Base-by-base conservation (phyloP, 2,797 vertebrate genomes). In the Xerus rutilus region DNA sequence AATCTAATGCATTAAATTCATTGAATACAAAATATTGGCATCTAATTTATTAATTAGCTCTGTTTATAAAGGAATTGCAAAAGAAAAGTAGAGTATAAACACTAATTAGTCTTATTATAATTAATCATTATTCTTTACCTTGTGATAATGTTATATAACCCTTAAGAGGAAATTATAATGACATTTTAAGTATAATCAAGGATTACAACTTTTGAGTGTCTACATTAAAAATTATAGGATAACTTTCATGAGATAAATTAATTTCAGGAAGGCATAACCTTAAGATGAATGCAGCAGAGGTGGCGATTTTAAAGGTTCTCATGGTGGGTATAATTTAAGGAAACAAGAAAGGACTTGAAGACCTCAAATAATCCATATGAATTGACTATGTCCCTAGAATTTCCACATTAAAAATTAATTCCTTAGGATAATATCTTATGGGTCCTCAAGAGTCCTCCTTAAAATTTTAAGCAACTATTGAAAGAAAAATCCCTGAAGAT, bases 41-140 rank as follows among this genome's bases (percentile, higher is more conserved):
- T 82, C 67, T 92, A 59, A 85, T 76, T 74, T 96, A 95, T 96
- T 86, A 96, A 94, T 95, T 92, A 95, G 54, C 79, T 96, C 47
- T 96, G 67, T 93, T 96, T 94, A 81, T 87, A 94, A 89, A 96
- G 62, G n/a, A 96, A 90, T 86, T 93, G 3, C 7, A 81, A 79
- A 25, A 87, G 70, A 82, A 89, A 95, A 59, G 62, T 43, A 86
- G 54, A 94, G 47, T 78, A 67, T 85, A 94, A 95, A 89, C 84
- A 85, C 47, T 81, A 94, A 79, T 94, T 95, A 94, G 69, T 70
- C n/a, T 77, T 57, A 74, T 70, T 85, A 93, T 73, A 89, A 96
- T 81, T 82, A 77, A 88, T 89, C 67, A 91, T 62, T 74, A 78
- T 59, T 72, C 25, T 81, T 89, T 89, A 84, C 88, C 86, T 92